Percentiles rank a stretch among this genome's conserved stretches.
Evolutionary conservation across 2,888 invertebrate genomes (phyloP).

Genomic region (Pseudococcus jackbeardsleyi): DNA sequence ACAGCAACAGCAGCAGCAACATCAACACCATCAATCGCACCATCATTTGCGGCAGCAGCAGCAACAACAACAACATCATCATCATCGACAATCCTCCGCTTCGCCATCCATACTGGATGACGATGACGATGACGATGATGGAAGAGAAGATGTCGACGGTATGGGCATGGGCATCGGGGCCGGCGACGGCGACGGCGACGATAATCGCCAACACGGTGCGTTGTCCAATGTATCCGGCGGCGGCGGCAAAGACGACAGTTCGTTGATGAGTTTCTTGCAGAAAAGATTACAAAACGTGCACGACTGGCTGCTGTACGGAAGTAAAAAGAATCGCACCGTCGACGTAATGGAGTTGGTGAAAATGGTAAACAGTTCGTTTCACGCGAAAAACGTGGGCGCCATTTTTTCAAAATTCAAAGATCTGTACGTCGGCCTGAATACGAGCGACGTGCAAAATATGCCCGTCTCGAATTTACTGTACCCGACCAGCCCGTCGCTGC

Average conservation of each 20-base stretch:
- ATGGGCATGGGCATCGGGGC: no score
- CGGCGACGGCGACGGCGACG: not conserved
- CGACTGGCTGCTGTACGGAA: conserved; percentile 72
- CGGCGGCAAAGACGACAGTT: conserved; percentile 70
- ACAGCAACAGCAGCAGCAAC: conserved; percentile 47
- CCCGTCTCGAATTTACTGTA: conserved; percentile 67
- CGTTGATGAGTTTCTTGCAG: conserved; percentile 73
- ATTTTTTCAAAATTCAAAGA: conserved; percentile 73
- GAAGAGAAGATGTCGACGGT: not conserved
- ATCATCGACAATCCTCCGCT: conserved; percentile 67
- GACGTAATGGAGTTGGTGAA: conserved; percentile 70
- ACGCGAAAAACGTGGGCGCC: conserved; percentile 72
- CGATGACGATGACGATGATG: not conserved
- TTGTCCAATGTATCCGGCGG: conserved; percentile 69
- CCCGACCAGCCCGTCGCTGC: conserved; percentile 69
- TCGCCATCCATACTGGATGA: not conserved
- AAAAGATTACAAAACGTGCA: conserved; percentile 73
- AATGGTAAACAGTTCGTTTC: conserved; percentile 73
- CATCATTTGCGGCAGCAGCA: conserved; percentile 68
- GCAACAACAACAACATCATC: not conserved
- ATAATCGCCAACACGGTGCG: not conserved
- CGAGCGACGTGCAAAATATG: conserved; percentile 69
- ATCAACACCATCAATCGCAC: conserved; percentile 67
- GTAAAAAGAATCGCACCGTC: conserved; percentile 69
- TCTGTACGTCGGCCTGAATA: conserved; percentile 72